phyloP scores from a whole-genome alignment of 2,797 vertebrate genomes.

The Tauraco hartlaubi region DNA sequence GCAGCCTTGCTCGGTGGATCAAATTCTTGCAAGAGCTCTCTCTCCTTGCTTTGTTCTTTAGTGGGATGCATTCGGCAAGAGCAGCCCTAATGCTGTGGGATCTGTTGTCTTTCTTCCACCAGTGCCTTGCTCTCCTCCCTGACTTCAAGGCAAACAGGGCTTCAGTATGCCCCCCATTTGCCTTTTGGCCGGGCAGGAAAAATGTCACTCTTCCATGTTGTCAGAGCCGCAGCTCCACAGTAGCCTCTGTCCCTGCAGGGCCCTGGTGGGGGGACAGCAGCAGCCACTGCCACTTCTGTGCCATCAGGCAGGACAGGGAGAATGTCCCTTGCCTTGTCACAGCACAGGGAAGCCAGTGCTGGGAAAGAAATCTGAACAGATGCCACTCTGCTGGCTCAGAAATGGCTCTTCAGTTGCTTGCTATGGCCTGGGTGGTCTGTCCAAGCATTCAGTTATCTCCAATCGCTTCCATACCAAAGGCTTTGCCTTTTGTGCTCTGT shows the following conservation, averaged over 20 bases:
- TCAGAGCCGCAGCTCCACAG: constrained; percentile 18
- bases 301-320: not conserved
- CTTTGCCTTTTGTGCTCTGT: not conserved
- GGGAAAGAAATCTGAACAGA: not conserved
- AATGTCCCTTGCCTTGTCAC: constrained; percentile 13
- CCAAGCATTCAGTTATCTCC: not conserved
- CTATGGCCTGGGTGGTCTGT: not conserved
- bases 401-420: not conserved
- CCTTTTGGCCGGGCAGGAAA: not conserved
- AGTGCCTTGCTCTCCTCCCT: not conserved
- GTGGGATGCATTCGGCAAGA: constrained; percentile 15
- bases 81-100: not conserved
- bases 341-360: not conserved
- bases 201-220: not conserved
- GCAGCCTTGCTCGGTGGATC: constrained; percentile 32
- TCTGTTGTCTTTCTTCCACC: constrained; percentile 3
- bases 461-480: not conserved
- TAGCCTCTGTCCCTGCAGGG: not conserved
- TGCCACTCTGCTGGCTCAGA: constrained; percentile 8
- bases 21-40: constrained; percentile 46
- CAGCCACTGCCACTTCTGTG: not conserved
- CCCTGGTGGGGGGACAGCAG: not conserved
- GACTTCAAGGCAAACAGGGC: not conserved
- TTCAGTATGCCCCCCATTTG: not conserved
- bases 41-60: constrained; percentile 66